Base-by-base conservation (phyloP, 2,113 vertebrate genomes). In the Hemicordylus capensis region DNA sequence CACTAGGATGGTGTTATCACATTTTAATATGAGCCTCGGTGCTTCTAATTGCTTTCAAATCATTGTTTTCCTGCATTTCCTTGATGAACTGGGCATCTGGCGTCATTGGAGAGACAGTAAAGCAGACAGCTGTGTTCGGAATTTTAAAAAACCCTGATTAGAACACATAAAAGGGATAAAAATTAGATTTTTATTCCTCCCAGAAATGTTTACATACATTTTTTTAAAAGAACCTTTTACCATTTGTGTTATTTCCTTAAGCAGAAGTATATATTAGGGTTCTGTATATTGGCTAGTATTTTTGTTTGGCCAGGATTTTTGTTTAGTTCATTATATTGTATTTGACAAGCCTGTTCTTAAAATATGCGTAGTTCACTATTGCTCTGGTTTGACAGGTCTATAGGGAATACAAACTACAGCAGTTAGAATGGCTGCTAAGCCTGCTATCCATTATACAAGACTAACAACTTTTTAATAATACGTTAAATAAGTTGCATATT, bases 1-100 rank as follows among this genome's bases (percentile, higher is more conserved):
- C 96, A 1, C 89, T 59, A 95, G 96, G 91, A 89, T 90, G 22
- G 90, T 83, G 92, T 95, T 94, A 94, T 94, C 96, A 94, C 96
- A 80, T 94, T 96, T 95, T 93, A 93, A 95, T 96, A 95, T 58
- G 94, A 91, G 95, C 89, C 96, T 93, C 63, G 19, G 89, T 79
- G 89, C 93, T 90, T 93, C 90, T 95, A 94, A 97, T 97, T 96
- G 95, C 96, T 96, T 96, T 93, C 92, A 92, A 69, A 81, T 88
- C 95, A 93, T 97, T 97, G 96, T 97, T 95, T 95, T 87, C 86
- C 73, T 93, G 95, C 90, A 64, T 95, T 95, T 89, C 92, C 94
- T 92, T 95, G 91, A 94, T 95, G 95, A 96, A 95, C 95, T 89
- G 93, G 89, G 93, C 96, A 97, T 95, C 96, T 97, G 97, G 96